Base-by-base conservation (phyloP, 2,113 vertebrate species). In the Catagonus wagneri region DNA sequence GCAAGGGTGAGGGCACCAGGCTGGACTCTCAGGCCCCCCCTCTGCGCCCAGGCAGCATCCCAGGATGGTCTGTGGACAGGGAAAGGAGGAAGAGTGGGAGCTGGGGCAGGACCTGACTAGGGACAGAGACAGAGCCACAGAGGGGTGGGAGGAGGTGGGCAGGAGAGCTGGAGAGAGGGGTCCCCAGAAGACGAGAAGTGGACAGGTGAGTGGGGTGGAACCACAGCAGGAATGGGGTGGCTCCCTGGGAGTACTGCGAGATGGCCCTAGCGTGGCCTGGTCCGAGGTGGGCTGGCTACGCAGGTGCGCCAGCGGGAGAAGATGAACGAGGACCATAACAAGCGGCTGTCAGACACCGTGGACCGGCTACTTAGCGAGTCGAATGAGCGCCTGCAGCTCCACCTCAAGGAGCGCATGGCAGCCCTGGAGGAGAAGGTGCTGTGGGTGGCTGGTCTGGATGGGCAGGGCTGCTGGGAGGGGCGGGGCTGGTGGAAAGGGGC, bases 311-410 rank as follows among this genome's bases (percentile, higher is more conserved):
- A 99, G 98, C 96, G 99, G 92, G 99, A 99, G 98, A 99, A 99
- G 98, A 99, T 99, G 99, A 99, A 99, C 0, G 99, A 99, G 97
- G 99, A 99, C 96, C 99, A 99, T 98, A 99, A 99, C 98, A 99
- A 99, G 98, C 97, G 99, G 52, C 98, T 99, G 94, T 99, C 99
- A 0, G 99, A 99, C 98, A 99, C 99, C 0, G 99, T 99, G 98
- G 99, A 99, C 93, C 99, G 99, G 75, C 98, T 99, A 97, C 99
- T 99, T 66, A 99, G 99, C 0, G 99, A 99, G 98, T 99, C 99
- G 87, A 99, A 99, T 0, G 99, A 99, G 94, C 98, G 99, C 25
- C 99, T 99, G 96, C 99, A 99, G 98, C 99, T 99, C 79, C 99
- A 99, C 97, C 98, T 99, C 95, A 99, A 99, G 97, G 99, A 99